A percentile compares a stretch with the other conserved stretches of the same genome.
Conservation (phyloP, 64 coral and sea anemone genomes). For the Cladopsammia gracilis region DNA sequence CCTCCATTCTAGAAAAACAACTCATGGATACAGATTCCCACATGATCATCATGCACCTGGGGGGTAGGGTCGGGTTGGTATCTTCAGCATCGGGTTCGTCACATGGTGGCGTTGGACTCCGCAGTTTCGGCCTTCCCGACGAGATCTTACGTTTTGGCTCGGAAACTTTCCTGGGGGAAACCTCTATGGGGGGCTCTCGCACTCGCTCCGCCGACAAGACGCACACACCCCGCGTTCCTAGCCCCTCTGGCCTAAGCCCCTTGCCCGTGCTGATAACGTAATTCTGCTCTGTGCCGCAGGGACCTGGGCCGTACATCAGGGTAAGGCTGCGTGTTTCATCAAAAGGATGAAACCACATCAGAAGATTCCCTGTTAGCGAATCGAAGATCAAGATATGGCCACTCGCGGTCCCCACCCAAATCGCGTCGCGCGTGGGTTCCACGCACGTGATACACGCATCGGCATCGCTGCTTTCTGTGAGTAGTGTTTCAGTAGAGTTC, state of each 20-base stretch:
- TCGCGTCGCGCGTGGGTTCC: constrained; percentile 73
- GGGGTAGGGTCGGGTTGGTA: constrained; percentile 5
- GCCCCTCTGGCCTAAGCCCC: constrained; percentile 62
- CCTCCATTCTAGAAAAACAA: constrained; percentile 80
- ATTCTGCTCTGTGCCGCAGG: constrained; percentile 81
- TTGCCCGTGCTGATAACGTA: constrained; percentile 94
- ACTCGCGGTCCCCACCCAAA: constrained; percentile 90
- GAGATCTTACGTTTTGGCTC: constrained; percentile 16
- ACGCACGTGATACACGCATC: constrained; percentile 82
- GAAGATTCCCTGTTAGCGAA: constrained; percentile 55
- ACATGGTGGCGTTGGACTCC: neutral
- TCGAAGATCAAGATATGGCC: constrained; percentile 89
- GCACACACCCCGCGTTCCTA: constrained; percentile 75
- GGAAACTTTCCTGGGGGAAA: neutral
- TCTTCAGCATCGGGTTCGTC: neutral
- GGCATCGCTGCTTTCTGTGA: constrained; percentile 47
- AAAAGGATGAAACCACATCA: constrained; percentile 92
- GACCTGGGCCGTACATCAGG: constrained; percentile 72
- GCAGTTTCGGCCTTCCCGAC: neutral
- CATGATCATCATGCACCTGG: constrained; percentile 74
- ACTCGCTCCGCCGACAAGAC: constrained; percentile 79
- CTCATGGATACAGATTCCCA: constrained; percentile 77
- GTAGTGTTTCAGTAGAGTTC: constrained; percentile 2
- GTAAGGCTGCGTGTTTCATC: constrained; percentile 89
- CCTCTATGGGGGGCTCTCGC: constrained; percentile 39